Evolutionary conservation across 2,888 invertebrate species (phyloP), one percentile per base, ranked within the genome.

Genomic region (Agrilus cyanescens): DNA sequence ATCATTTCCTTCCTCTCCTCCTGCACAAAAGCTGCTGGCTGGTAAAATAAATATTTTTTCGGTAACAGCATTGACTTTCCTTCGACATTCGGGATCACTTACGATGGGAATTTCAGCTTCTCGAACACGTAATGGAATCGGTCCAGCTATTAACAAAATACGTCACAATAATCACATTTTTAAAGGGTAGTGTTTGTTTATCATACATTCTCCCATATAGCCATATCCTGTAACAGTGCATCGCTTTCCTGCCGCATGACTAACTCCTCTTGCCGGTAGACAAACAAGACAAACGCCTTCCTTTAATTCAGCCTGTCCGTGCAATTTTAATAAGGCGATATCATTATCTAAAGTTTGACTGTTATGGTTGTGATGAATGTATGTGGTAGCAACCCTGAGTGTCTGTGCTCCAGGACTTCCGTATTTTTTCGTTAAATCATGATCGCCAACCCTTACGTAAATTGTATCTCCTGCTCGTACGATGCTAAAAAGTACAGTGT

Each of bases 341-440:
- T 95, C 94, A 57, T 95, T 93, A 63, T 91, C 93, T 51, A 93
- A 68, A 1, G 93, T 93, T 66, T 91, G 91, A 53, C 89, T 88
- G 67, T 93, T 93, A 71, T 93, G 93, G 69, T 93, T 93, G 66
- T 93, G 93, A 60, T 93, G 93, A 47, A 93, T 93, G 65, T 93
- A 93, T 0, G 91, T 91, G 40, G 93, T 93, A 41, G 89, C 88
- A 2, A 93, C 91, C 12, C 89, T 73, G 14, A 91, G 69, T 0
- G 91, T 91, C 68, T 91, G 90, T 1, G 91, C 91, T 8, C 89
- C 90, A 0, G 89, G 88, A 52, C 88, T 90, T 25, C 90, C 91
- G 62, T 87, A 88, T 64, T 90, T 89, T 45, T 87, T 72, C 1
- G 90, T 93, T 50, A 93, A 69, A 67, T 93, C 91, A 61, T 90